Evolutionary conservation across 2,113 vertebrate species (phyloP).

Genomic region (Nyctibius bracteatus): DNA sequence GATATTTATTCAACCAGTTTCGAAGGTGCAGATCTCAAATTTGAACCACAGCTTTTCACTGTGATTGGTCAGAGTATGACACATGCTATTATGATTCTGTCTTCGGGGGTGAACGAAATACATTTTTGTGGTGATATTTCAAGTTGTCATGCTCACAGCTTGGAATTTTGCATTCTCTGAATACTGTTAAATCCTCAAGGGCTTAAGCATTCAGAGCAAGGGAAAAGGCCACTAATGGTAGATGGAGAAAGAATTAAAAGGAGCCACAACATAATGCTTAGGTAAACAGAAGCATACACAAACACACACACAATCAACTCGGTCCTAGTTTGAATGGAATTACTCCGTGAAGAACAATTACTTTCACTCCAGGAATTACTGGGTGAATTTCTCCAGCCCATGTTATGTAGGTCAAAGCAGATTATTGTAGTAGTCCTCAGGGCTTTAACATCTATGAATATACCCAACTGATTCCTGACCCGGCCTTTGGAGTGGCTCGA

Average conservation of each 20-base stretch:
- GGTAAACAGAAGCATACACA: not conserved
- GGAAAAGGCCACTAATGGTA: not conserved
- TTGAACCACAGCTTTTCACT: not conserved
- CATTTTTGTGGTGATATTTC: not conserved
- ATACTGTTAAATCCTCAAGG: not conserved
- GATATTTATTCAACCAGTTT: not conserved
- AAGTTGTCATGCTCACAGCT: not conserved
- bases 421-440: not conserved
- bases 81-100: not conserved
- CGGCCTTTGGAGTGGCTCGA: not conserved
- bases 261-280: not conserved
- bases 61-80: not conserved
- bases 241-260: constrained; percentile 14
- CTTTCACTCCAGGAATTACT: constrained; percentile 44
- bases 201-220: not conserved
- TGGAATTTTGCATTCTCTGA: constrained; percentile 3
- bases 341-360: not conserved
- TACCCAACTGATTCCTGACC: constrained; percentile 28
- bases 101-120: not conserved
- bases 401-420: constrained; percentile 58
- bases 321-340: constrained; percentile 17
- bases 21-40: not conserved
- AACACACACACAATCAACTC: not conserved
- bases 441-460: constrained; percentile 55
- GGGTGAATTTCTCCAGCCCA: constrained; percentile 34